Evolutionary conservation across 1,140 invertebrate genomes (phyloP).

Genomic region (Samia ricini): DNA sequence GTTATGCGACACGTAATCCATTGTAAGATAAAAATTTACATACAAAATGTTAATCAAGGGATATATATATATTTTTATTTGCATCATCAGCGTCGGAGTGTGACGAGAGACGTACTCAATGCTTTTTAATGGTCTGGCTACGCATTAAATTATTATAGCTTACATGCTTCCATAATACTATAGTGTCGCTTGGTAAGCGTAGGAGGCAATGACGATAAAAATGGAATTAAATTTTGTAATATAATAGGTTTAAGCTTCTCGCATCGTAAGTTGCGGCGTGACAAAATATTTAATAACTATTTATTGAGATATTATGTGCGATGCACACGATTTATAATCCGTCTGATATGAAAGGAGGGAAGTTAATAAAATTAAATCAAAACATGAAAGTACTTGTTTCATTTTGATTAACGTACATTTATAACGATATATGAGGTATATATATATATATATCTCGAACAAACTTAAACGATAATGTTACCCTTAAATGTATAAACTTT

Average conservation of each 20-base stretch:
- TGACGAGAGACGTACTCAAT: conserved; percentile 48
- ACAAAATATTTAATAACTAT: conserved; percentile 43
- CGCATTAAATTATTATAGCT: conserved; percentile 71
- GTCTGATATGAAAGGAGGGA: conserved; percentile 7
- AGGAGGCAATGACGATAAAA: conserved; percentile 51
- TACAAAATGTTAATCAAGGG: conserved; percentile 21
- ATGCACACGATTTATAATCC: conserved; percentile 19
- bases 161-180: conserved; percentile 46
- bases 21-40: conserved; percentile 21
- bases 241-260: conserved; percentile 42
- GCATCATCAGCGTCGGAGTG: conserved; percentile 23
- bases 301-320: conserved; percentile 28
- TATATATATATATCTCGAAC: too few species aligned
- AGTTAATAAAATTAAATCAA: conserved; percentile 5
- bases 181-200: conserved; percentile 34
- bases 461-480: too few species aligned
- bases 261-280: conserved; percentile 36
- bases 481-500: too few species aligned
- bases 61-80: conserved; percentile 31
- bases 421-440: too few species aligned
- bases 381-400: conserved; percentile 14
- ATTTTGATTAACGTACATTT: background rate
- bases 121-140: conserved; percentile 66
- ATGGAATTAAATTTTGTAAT: conserved; percentile 59
- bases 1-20: conserved; percentile 3